Conservation (phyloP, 1,140 invertebrate genomes). For the Pseudomyrmex flavicornis region DNA sequence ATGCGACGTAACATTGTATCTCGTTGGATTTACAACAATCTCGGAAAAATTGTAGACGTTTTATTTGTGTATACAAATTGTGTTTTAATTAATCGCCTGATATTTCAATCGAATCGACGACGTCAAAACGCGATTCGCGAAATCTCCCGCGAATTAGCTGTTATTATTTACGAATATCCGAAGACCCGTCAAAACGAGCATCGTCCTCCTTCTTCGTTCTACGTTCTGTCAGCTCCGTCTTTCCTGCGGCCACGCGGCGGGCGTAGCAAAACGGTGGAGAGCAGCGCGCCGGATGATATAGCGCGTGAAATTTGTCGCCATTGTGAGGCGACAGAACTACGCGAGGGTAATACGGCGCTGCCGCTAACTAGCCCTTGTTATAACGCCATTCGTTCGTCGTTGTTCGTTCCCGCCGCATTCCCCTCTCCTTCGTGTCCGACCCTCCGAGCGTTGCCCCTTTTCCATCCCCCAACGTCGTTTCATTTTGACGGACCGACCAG, state of each 20-base stretch:
- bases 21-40: too few species aligned
- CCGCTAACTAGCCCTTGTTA: slow-evolving; percentile 84
- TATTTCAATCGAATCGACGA: not conserved
- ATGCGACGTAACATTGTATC: too few species aligned
- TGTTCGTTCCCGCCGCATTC: slow-evolving; percentile 69
- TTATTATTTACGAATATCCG: slow-evolving; percentile 50
- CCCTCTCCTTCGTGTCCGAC: slow-evolving; percentile 24
- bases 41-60: too few species aligned
- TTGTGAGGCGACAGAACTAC: slow-evolving; percentile 81
- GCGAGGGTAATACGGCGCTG: slow-evolving; percentile 80
- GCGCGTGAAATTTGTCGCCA: slow-evolving; percentile 84
- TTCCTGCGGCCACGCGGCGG: slow-evolving; percentile 60
- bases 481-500: slow-evolving; percentile 69
- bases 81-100: too few species aligned
- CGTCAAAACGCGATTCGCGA: not conserved
- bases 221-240: slow-evolving; percentile 58
- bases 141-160: slow-evolving; percentile 44
- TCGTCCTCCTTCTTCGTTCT: not conserved
- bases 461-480: slow-evolving; percentile 46
- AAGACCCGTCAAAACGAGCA: not conserved
- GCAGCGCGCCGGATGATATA: slow-evolving; percentile 74
- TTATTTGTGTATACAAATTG: too few species aligned
- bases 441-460: not conserved
- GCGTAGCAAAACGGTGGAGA: slow-evolving; percentile 34
- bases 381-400: slow-evolving; percentile 80